These are phyloP conservation scores for Microchirus variegatus DNA, from an alignment of 2,797 vertebrate genomes.

Conservation along the genomic window DNA sequence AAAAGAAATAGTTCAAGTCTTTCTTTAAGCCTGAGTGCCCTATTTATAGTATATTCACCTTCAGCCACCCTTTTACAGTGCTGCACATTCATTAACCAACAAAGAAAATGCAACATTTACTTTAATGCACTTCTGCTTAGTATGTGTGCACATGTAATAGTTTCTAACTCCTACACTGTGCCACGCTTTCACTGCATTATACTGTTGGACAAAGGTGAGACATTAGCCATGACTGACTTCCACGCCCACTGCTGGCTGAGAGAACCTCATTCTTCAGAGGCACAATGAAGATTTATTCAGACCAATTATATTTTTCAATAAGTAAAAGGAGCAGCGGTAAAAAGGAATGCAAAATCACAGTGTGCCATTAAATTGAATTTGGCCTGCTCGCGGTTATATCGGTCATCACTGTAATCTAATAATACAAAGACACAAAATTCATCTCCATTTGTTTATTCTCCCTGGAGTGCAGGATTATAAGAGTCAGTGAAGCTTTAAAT, in stretches of 20 bases:
- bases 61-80: background rate
- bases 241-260: conserved; percentile 24
- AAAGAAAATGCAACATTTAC: conserved; percentile 1
- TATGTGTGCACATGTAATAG: conserved; percentile 4
- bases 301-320: conserved; percentile 33
- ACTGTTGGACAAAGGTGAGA: conserved; percentile 40
- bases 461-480: conserved; percentile 52
- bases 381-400: conserved; percentile 44
- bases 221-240: conserved; percentile 29
- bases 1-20: background rate
- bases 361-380: conserved; percentile 46
- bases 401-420: conserved; percentile 66
- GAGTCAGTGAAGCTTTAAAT: conserved; percentile 54
- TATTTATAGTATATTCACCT: background rate
- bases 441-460: conserved; percentile 66
- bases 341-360: conserved; percentile 44
- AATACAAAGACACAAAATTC: conserved; percentile 56
- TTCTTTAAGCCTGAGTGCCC: background rate
- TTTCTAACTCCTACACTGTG: conserved; percentile 1
- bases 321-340: conserved; percentile 35
- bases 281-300: conserved; percentile 44
- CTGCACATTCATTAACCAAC: conserved; percentile 1
- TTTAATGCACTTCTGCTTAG: conserved; percentile 5
- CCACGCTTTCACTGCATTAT: conserved; percentile 2
- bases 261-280: conserved; percentile 31